phyloP scores from a whole-genome alignment of 1,140 invertebrate genomes.

The Lepidostoma basale region DNA sequence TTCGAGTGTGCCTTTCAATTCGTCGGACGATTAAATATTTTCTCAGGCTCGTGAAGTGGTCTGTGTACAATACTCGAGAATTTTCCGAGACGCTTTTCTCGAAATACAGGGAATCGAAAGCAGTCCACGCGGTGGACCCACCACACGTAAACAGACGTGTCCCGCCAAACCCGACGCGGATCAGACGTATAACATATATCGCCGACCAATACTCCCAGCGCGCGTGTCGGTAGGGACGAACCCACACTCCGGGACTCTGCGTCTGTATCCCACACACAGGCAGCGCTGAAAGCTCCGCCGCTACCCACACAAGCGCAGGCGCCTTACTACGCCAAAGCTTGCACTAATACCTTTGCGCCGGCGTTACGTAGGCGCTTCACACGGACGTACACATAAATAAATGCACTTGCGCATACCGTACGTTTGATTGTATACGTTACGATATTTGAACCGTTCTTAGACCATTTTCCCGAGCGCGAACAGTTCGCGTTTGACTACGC shows the following conservation, averaged over 20 bases:
- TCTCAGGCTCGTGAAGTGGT: not conserved
- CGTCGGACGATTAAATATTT: no score
- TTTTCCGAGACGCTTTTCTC: slow-evolving; percentile 9
- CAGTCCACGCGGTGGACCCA: slow-evolving; percentile 15
- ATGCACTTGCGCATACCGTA: slow-evolving; percentile 38
- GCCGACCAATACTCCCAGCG: not conserved
- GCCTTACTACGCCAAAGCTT: not conserved
- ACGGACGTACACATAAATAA: slow-evolving; percentile 35
- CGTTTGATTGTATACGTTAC: slow-evolving; percentile 31
- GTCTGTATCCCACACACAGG: not conserved
- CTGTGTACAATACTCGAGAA: no score
- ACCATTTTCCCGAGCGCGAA: not conserved
- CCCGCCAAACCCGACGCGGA: slow-evolving; percentile 4
- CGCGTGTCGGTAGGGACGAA: not conserved
- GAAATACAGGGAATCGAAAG: not conserved
- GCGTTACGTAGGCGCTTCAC: slow-evolving; percentile 37
- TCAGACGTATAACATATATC: slow-evolving; percentile 12
- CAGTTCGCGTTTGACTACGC: slow-evolving; percentile 26
- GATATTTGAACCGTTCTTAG: slow-evolving; percentile 23
- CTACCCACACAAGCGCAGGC: slow-evolving; percentile 20
- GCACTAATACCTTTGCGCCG: slow-evolving; percentile 4
- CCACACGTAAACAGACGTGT: slow-evolving; percentile 22
- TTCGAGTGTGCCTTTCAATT: not conserved
- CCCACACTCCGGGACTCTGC: not conserved
- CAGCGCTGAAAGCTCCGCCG: not conserved